Base-by-base conservation (phyloP, 1,140 invertebrate species). In the Magallana ariakensis region DNA sequence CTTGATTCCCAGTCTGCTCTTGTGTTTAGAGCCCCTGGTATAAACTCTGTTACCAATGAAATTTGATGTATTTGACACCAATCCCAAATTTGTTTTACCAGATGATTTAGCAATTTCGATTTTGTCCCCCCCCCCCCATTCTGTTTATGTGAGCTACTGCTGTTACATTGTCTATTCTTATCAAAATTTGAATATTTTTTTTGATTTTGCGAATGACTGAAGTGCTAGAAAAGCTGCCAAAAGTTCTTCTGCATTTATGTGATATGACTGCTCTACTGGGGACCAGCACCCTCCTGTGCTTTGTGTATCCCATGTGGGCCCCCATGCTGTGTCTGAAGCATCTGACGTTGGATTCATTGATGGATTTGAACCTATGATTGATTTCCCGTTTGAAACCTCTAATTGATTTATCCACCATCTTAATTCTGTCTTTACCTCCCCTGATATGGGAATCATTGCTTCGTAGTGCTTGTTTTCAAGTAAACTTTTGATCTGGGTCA, bases 21-120 rank as follows among this genome's bases (percentile, higher is more conserved):
- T 22, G 33, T 15, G 85, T 89, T 89, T 75, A 57, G 26, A 4
- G 62, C 15, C 6, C 88, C 88, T 55, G 88, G 88, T 6, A 89
- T 54, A 82, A 53, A 80, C 22, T 80, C 75, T 80, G 75, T 26
- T 54, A 46, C 22, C 33, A 33, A 33, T 33, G 33, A 33, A 33
- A 33, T 33, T 33, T 33, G 33, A 33, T 33, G 33, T 33, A 33
- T 33, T 33, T 3, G 33, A 33, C 33, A 33, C 33, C 33, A 33
- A 33, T 33, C 33, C 33, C 33, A 33, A 33, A 33, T 33, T 33
- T 33, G 33, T 33, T 33, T 33, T 33, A 33, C 33, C 3, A 33
- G 33, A 33, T 33, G 33, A 33, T 33, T 33, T 33, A 33, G 33
- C 33, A 33, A 33, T 33, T 33, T 33, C 33, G 33, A 33, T 33